phyloP scores from a whole-genome alignment of 2,113 vertebrate species.

The Rutilus rutilus region DNA sequence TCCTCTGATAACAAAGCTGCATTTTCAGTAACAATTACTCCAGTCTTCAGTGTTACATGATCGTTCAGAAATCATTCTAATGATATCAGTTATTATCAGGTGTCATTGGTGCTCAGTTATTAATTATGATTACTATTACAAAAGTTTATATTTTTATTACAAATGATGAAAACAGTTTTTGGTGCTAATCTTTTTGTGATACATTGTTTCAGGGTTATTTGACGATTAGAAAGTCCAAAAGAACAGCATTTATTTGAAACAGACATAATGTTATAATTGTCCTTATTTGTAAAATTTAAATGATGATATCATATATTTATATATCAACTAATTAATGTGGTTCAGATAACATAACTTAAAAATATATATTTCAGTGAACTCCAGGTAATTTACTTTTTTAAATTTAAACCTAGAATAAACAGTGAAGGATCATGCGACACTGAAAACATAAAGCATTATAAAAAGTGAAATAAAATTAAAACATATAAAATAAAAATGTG shows the following conservation, averaged over 20 bases:
- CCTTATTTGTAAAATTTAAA: background rate
- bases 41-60: background rate
- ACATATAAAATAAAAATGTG: too few relatives aligned
- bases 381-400: too few relatives aligned
- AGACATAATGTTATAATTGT: background rate
- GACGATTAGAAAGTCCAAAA: background rate
- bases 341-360: too few relatives aligned
- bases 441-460: background rate
- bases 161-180: background rate
- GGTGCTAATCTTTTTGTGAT: too few relatives aligned
- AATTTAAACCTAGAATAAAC: background rate
- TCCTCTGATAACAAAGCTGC: background rate
- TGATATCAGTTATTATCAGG: background rate
- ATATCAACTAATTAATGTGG: too few relatives aligned
- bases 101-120: background rate
- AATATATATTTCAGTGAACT: too few relatives aligned
- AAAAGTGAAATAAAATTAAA: background rate
- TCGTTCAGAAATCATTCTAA: background rate
- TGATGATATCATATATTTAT: too few relatives aligned
- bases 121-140: background rate
- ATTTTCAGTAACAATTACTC: background rate
- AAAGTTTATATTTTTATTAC: background rate
- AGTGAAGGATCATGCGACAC: background rate
- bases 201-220: background rate
- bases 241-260: background rate